Conservation (phyloP, 2,888 invertebrate genomes). For the Tubulanus polymorphus region DNA sequence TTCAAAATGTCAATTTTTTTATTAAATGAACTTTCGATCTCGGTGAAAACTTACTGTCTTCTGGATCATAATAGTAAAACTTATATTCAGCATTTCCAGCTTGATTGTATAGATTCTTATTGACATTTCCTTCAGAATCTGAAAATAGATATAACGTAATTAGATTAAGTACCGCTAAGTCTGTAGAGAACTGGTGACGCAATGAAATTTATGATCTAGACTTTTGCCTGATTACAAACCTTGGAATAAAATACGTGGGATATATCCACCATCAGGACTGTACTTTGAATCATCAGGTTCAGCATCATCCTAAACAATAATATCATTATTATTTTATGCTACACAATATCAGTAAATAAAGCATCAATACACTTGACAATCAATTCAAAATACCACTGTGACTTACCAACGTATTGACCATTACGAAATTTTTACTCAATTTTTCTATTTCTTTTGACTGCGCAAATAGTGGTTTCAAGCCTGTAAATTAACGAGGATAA, state of each 20-base stretch:
- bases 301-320: conserved; percentile 56
- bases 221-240: conserved; percentile 47
- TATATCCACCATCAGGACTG: conserved; percentile 65
- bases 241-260: conserved; percentile 66
- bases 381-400: no score
- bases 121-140: conserved; percentile 59
- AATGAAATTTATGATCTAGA: no score
- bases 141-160: conserved; percentile 20
- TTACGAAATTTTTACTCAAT: conserved; percentile 64
- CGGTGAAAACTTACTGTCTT: conserved; percentile 33
- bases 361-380: no score
- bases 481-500: conserved; percentile 29
- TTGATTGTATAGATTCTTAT: conserved; percentile 60
- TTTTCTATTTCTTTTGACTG: conserved; percentile 59
- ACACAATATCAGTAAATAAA: no score
- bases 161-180: no score
- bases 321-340: no score
- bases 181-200: no score
- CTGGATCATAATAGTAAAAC: conserved; percentile 56
- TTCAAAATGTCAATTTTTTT: no score
- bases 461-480: conserved; percentile 63
- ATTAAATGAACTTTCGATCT: no score
- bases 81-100: conserved; percentile 61
- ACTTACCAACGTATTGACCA: conserved; percentile 61
- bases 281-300: conserved; percentile 58